These are phyloP conservation scores for Trissolcus japonicus DNA, from an alignment of 2,888 invertebrate genomes.

Conservation along the genomic window DNA sequence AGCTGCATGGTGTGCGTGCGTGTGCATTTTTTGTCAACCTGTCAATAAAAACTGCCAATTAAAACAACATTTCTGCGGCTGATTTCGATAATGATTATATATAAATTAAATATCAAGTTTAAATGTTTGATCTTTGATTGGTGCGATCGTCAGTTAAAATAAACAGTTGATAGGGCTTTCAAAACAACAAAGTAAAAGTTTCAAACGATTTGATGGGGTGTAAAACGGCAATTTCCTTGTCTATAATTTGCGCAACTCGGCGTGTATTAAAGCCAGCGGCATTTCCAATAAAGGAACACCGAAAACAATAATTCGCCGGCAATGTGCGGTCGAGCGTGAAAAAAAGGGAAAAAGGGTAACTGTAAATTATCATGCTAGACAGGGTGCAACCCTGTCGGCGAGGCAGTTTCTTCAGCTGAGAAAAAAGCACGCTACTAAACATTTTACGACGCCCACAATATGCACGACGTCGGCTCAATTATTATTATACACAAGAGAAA, in stretches of 20 bases:
- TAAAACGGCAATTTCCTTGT: constrained; percentile 8
- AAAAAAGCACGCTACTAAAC: constrained; percentile 35
- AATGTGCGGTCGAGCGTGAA: constrained; percentile 25
- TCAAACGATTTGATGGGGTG: neutral
- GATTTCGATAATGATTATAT: no score
- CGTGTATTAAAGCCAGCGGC: constrained; percentile 23
- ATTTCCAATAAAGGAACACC: constrained; percentile 25
- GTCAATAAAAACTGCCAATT: no score
- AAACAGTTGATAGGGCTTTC: neutral
- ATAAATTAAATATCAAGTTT: no score
- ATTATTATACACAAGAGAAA: neutral
- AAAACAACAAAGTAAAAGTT: neutral
- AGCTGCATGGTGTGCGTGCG: no score
- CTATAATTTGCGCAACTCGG: constrained; percentile 22
- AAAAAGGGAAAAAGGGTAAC: constrained; percentile 14
- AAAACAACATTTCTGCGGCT: no score
- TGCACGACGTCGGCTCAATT: no score
- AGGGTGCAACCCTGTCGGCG: constrained; percentile 48
- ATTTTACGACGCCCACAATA: constrained; percentile 1
- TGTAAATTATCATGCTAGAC: constrained; percentile 43
- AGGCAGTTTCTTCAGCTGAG: constrained; percentile 40
- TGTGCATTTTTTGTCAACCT: no score
- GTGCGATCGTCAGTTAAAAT: constrained; percentile 4
- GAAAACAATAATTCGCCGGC: constrained; percentile 34
- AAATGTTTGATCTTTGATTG: no score